A percentile compares a stretch with the other conserved stretches of the same genome.
phyloP scores from a whole-genome alignment of 2,888 invertebrate species.

The Nephrotoma appendiculata region DNA sequence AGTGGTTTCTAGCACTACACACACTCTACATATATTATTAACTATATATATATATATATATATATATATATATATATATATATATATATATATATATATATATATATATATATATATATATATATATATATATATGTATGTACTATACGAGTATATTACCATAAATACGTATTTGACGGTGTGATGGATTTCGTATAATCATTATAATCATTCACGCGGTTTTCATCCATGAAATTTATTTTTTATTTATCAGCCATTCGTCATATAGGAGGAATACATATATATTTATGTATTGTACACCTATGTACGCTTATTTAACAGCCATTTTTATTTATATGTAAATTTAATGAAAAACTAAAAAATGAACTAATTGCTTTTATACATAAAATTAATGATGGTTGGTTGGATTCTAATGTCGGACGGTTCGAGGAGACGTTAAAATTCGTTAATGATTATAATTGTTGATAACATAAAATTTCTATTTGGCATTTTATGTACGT shows the following conservation, averaged over 20 bases:
- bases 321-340: background rate
- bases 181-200: background rate
- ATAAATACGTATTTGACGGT: background rate
- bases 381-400: slow-evolving; percentile 4
- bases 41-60: too few species aligned
- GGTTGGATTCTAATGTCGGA: background rate
- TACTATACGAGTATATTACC: background rate
- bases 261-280: background rate
- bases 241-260: background rate
- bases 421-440: background rate
- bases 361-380: slow-evolving; percentile 1
- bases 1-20: background rate
- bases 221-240: background rate
- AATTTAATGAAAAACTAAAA: slow-evolving; percentile 1
- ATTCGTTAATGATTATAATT: background rate
- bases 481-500: background rate
- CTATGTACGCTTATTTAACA: background rate
- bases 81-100: too few species aligned
- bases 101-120: too few species aligned
- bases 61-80: too few species aligned
- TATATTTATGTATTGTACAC: background rate
- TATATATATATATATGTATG: too few species aligned
- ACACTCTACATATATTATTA: background rate
- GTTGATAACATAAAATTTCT: background rate
- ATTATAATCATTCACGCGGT: background rate